Conservation (phyloP, 2,797 vertebrate genomes). For the Enteromius treurensis region DNA sequence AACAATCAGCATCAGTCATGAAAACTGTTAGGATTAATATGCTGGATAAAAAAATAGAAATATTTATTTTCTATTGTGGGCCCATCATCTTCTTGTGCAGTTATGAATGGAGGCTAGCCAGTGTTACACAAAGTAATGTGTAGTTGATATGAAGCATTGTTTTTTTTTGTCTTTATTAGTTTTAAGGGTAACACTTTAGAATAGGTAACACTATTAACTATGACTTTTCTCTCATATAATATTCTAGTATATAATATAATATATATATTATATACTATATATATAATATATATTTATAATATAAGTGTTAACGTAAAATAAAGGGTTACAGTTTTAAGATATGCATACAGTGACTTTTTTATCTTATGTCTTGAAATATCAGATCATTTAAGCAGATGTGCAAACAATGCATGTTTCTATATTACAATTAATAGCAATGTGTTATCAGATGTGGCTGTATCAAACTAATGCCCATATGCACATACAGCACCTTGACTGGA, state of each 20-base stretch:
- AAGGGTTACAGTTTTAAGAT: background rate
- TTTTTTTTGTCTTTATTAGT: background rate
- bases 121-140: background rate
- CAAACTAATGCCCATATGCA: background rate
- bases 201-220: too few relatives aligned
- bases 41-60: background rate
- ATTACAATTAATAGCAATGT: background rate
- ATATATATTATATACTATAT: too few relatives aligned
- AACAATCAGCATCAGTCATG: background rate
- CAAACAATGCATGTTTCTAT: background rate
- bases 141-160: background rate
- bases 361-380: background rate
- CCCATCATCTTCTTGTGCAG: background rate
- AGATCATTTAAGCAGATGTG: background rate
- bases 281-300: too few relatives aligned
- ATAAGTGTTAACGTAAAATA: too few relatives aligned
- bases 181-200: background rate
- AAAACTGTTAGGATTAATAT: background rate
- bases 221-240: too few relatives aligned
- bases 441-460: background rate
- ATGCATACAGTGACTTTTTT: background rate
- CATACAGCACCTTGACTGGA: background rate
- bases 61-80: background rate
- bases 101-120: background rate
- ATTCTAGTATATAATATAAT: too few relatives aligned